phyloP scores from a whole-genome alignment of 2,797 vertebrate species.

The Numenius phaeopus region DNA sequence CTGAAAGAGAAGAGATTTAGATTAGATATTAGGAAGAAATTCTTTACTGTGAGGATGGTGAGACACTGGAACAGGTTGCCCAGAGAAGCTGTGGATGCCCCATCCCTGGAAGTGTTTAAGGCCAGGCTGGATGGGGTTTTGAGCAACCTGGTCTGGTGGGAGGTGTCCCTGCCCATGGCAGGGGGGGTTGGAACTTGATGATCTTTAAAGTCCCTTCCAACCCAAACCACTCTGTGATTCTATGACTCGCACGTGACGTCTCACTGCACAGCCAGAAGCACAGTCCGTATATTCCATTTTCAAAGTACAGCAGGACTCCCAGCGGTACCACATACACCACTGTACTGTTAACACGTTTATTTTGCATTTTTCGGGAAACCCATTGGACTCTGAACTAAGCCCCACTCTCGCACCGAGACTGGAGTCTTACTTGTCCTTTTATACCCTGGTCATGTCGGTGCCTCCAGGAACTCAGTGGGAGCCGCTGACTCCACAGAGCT shows the following conservation, averaged over 20 bases:
- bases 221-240: too few relatives aligned
- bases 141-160: too few relatives aligned
- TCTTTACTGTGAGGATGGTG: too few relatives aligned
- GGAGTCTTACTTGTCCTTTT: not conserved
- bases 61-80: too few relatives aligned
- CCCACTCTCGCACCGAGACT: not conserved
- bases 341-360: rapidly evolving
- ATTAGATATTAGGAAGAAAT: too few relatives aligned
- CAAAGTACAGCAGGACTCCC: not conserved
- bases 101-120: too few relatives aligned
- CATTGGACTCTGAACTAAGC: not conserved
- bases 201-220: too few relatives aligned
- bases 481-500: not conserved
- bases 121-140: too few relatives aligned
- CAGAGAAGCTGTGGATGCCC: too few relatives aligned
- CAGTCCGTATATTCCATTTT: rapidly evolving
- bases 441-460: not conserved
- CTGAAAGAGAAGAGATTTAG: too few relatives aligned
- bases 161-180: too few relatives aligned
- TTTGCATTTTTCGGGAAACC: not conserved
- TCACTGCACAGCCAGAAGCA: not conserved
- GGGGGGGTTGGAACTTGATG: too few relatives aligned
- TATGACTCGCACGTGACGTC: not conserved
- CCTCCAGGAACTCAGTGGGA: not conserved
- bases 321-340: rapidly evolving